These are phyloP conservation scores for Lycorma delicatula DNA, from an alignment of 1,140 invertebrate species.

Conservation along the genomic window DNA sequence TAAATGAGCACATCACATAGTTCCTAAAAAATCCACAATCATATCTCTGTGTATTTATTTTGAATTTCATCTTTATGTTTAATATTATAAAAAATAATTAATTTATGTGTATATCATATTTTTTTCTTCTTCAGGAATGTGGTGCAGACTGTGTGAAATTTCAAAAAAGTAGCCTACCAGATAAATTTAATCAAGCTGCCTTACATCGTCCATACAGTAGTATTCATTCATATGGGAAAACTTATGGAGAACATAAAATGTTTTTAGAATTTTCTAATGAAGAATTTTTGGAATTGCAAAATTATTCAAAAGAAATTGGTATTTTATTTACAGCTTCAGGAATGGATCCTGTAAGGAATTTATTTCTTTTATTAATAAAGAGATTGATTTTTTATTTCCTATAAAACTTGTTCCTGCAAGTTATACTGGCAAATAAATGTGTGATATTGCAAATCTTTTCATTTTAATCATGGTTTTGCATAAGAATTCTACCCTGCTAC, in stretches of 20 bases:
- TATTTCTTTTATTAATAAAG: not conserved
- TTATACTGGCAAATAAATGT: not conserved
- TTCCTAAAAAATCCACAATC: no score
- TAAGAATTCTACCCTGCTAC: no score
- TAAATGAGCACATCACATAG: no score
- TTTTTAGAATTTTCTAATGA: slow-evolving; percentile 58
- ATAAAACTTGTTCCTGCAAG: not conserved
- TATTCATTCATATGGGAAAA: slow-evolving; percentile 61
- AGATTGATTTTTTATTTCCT: slow-evolving; percentile 4
- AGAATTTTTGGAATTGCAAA: slow-evolving; percentile 54
- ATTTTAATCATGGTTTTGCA: no score
- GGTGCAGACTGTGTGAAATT: slow-evolving; percentile 78
- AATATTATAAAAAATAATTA: no score
- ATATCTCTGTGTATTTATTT: no score
- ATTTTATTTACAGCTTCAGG: slow-evolving; percentile 66
- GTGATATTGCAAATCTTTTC: no score
- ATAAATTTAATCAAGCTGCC: slow-evolving; percentile 60
- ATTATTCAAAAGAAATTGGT: slow-evolving; percentile 50
- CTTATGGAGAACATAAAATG: slow-evolving; percentile 68
- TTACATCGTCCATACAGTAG: slow-evolving; percentile 50
- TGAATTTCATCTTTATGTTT: no score
- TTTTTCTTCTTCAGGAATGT: slow-evolving; percentile 44
- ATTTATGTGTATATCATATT: no score
- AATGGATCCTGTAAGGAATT: slow-evolving; percentile 59
- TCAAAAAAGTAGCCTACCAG: slow-evolving; percentile 59